These are phyloP conservation scores for Cricetomys ansorgei DNA, from an alignment of 2,113 vertebrate genomes.

Conservation along the genomic window DNA sequence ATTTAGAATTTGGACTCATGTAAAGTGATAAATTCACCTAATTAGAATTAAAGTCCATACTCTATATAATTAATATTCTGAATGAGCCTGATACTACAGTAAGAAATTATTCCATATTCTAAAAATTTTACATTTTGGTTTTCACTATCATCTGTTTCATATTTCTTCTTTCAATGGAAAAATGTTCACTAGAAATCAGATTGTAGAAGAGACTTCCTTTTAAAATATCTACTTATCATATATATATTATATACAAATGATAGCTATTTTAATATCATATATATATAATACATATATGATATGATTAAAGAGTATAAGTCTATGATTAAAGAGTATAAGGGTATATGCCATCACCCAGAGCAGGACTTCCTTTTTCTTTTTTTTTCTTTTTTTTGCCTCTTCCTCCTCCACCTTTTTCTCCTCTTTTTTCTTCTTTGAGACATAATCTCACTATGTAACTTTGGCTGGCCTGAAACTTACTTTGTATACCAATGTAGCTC, in stretches of 20 bases:
- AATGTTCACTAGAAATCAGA: background rate
- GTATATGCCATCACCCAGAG: background rate
- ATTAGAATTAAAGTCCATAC: background rate
- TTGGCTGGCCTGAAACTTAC: background rate
- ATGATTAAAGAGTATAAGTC: no score
- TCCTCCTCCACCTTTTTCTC: background rate
- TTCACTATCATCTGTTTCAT: conserved; percentile 6
- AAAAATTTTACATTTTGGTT: conserved; percentile 5
- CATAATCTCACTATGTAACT: background rate
- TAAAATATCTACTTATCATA: background rate
- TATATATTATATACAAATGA: no score
- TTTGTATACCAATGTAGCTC: background rate
- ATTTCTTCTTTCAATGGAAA: conserved; percentile 27
- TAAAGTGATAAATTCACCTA: conserved; percentile 24
- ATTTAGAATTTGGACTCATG: background rate
- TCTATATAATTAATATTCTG: background rate
- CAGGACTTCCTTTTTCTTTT: background rate
- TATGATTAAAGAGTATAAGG: background rate
- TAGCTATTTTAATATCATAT: no score
- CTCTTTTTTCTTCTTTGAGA: background rate
- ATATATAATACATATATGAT: no score
- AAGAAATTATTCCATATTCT: conserved; percentile 40
- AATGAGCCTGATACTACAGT: background rate
- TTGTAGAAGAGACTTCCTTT: background rate
- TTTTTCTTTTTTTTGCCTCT: background rate